Evolutionary conservation across 2,797 vertebrate genomes (phyloP).

Genomic region (Mormyrops attenuatus): DNA sequence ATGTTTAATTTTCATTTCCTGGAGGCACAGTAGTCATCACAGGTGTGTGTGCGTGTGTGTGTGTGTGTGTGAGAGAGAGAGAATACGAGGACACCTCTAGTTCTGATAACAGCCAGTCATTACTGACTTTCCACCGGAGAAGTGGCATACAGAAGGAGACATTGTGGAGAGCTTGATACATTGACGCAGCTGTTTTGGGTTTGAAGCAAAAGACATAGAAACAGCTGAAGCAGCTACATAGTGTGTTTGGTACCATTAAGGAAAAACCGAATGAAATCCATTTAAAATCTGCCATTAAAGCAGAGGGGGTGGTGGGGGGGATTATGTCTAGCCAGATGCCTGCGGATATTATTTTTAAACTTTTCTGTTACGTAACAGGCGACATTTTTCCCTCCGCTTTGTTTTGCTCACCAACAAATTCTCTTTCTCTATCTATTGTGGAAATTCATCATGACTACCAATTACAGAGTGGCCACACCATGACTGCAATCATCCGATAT

Average conservation of each 20-base stretch:
- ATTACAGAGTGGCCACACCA: neutral
- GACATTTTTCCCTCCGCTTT: constrained; percentile 17
- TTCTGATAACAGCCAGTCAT: neutral
- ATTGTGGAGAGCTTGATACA: neutral
- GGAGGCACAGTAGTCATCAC: neutral
- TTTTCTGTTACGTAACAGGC: neutral
- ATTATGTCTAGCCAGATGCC: neutral
- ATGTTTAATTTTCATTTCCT: neutral
- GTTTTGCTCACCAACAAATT: constrained; percentile 30
- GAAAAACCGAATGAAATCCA: neutral
- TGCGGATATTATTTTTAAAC: neutral
- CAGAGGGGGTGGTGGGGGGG: neutral
- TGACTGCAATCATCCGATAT: neutral
- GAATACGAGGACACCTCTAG: neutral
- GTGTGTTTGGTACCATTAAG: neutral
- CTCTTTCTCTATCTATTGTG: neutral
- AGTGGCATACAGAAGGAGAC: neutral
- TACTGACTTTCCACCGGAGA: neutral
- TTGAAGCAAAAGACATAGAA: neutral
- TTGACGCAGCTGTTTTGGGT: neutral
- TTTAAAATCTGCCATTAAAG: neutral
- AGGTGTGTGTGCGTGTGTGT: neutral
- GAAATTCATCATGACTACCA: neutral
- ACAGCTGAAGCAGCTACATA: neutral
- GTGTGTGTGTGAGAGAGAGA: neutral